Percentiles rank a stretch among this genome's conserved stretches.
phyloP scores from a whole-genome alignment of 1,140 invertebrate genomes.

The Oncopeltus fasciatus region DNA sequence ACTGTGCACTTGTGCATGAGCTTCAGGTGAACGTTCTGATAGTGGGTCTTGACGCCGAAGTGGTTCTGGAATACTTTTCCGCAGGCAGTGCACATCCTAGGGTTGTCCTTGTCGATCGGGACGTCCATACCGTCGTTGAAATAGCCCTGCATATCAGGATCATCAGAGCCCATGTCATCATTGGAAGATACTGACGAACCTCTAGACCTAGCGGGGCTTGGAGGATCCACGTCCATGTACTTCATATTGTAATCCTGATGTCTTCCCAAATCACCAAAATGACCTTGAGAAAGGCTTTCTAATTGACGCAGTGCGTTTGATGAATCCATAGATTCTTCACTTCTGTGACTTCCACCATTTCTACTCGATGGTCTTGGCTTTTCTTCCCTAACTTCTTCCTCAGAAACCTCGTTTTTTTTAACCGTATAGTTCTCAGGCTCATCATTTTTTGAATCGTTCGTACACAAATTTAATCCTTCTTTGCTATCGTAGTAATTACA shows the following conservation, averaged over 20 bases:
- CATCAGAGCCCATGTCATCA: slow-evolving; percentile 38
- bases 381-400: slow-evolving; percentile 25
- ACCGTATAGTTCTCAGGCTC: slow-evolving; percentile 19
- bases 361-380: slow-evolving; percentile 14
- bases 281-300: slow-evolving; percentile 65
- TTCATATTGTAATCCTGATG: slow-evolving; percentile 32
- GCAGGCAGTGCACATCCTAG: slow-evolving; percentile 75
- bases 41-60: slow-evolving; percentile 89
- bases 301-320: slow-evolving; percentile 57
- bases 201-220: slow-evolving; percentile 38
- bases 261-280: slow-evolving; percentile 42
- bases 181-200: slow-evolving; percentile 37
- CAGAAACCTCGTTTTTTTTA: slow-evolving; percentile 20
- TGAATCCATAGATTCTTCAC: slow-evolving; percentile 21
- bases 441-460: slow-evolving; percentile 16
- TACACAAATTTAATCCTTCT: not conserved
- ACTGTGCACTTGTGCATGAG: slow-evolving; percentile 91
- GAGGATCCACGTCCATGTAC: slow-evolving; percentile 32
- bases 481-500: slow-evolving; percentile 11
- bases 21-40: slow-evolving; percentile 90
- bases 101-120: slow-evolving; percentile 69
- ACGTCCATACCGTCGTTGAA: slow-evolving; percentile 64
- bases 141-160: slow-evolving; percentile 47
- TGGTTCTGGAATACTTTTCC: slow-evolving; percentile 89
- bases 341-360: slow-evolving; percentile 10